phyloP scores from a whole-genome alignment of 2,797 vertebrate species.

The Steatocranus sp. region DNA sequence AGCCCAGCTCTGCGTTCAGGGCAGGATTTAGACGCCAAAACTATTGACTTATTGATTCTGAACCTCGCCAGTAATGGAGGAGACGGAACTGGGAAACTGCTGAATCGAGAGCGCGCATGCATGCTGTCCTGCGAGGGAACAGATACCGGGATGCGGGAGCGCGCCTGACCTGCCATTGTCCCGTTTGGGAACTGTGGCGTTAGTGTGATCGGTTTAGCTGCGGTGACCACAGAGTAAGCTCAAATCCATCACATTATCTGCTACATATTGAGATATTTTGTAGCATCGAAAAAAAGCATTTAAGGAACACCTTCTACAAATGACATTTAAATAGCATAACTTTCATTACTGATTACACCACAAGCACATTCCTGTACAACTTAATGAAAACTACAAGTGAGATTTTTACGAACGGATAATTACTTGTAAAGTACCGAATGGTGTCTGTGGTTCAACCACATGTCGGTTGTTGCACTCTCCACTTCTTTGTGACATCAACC shows the following conservation, averaged over 20 bases:
- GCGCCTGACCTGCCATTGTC: constrained; percentile 22
- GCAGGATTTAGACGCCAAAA: constrained; percentile 77
- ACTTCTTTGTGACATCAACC: background rate
- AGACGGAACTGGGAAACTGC: constrained; percentile 72
- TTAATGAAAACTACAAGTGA: constrained; percentile 2
- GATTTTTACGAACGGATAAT: background rate
- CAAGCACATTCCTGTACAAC: background rate
- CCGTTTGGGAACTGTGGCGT: background rate
- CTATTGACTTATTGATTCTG: constrained; percentile 80
- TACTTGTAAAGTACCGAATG: background rate
- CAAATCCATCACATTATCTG: background rate
- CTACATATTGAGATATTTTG: background rate
- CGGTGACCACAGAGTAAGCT: background rate
- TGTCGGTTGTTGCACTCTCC: background rate
- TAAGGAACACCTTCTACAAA: background rate
- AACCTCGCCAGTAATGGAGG: constrained; percentile 73
- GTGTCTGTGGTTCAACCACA: background rate
- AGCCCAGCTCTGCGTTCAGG: constrained; percentile 53
- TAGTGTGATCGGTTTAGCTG: background rate
- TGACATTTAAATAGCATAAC: constrained; percentile 9
- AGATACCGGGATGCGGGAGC: constrained; percentile 6
- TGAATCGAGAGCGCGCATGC: constrained; percentile 55
- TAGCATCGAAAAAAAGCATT: background rate
- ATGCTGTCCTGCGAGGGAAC: constrained; percentile 9
- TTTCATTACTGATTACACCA: background rate